phyloP scores from a whole-genome alignment of 92 coral and sea anemone species.

The Pocillopora grandis region DNA sequence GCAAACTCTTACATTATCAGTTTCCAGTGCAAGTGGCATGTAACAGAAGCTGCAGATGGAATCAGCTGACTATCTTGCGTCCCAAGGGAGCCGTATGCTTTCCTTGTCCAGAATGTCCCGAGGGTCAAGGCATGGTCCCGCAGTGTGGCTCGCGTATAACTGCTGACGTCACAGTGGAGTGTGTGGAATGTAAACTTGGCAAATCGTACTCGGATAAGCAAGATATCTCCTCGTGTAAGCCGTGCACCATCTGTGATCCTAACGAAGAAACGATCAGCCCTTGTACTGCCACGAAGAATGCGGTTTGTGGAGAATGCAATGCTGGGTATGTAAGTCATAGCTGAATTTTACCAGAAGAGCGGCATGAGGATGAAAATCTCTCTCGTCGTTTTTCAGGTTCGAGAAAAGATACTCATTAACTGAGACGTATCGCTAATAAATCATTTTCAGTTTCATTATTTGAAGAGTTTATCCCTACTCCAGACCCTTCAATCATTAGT shows the following conservation, averaged over 20 bases:
- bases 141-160: constrained; percentile 32
- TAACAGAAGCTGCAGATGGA: constrained; percentile 22
- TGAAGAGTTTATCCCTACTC: no score
- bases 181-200: constrained; percentile 22
- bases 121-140: constrained; percentile 41
- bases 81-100: constrained; percentile 13
- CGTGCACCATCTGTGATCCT: constrained; percentile 41
- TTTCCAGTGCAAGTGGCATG: constrained; percentile 10
- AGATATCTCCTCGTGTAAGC: constrained; percentile 40
- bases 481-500: no score
- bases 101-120: constrained; percentile 30
- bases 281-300: constrained; percentile 28
- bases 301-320: constrained; percentile 41
- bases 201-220: constrained; percentile 30
- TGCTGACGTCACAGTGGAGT: constrained; percentile 12
- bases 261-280: constrained; percentile 39
- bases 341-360: no score
- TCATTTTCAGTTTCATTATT: no score
- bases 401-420: no score
- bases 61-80: constrained; percentile 1
- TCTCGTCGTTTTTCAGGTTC: no score
- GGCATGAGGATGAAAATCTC: no score
- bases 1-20: neutral
- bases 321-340: constrained; percentile 18
- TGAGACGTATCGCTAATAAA: no score